Conservation (phyloP, 92 coral and sea anemone genomes). For the Porites lobata region DNA sequence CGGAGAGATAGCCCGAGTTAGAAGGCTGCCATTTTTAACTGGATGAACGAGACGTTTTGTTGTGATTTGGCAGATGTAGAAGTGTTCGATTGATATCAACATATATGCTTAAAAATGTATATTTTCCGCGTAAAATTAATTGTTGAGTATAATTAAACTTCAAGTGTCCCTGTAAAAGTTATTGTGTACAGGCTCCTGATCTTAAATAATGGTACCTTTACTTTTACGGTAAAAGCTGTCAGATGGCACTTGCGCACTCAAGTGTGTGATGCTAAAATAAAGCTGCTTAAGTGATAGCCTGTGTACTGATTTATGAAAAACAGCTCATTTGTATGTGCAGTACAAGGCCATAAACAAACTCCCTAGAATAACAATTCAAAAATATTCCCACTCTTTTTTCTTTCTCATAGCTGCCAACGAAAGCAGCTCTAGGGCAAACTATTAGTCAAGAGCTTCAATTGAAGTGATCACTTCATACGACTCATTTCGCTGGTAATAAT, state of each 20-base stretch:
- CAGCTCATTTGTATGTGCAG: too few species aligned
- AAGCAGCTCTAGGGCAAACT: too few species aligned
- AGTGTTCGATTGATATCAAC: not conserved
- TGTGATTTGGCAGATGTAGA: not conserved
- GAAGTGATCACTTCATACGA: too few species aligned
- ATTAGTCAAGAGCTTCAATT: too few species aligned
- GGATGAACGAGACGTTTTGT: not conserved
- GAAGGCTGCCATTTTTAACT: too few species aligned
- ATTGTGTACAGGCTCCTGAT: not conserved
- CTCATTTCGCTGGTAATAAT: too few species aligned
- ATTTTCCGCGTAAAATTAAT: not conserved
- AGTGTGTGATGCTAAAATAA: conserved; percentile 20
- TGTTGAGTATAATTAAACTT: conserved; percentile 21
- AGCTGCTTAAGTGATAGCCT: not conserved
- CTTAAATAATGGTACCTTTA: not conserved
- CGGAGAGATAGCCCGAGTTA: too few species aligned
- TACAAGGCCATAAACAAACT: too few species aligned
- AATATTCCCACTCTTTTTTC: too few species aligned
- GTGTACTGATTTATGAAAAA: too few species aligned
- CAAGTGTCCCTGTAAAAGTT: conserved; percentile 14
- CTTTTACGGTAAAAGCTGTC: not conserved
- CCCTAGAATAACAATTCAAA: too few species aligned
- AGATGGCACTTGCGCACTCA: not conserved
- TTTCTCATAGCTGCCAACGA: too few species aligned
- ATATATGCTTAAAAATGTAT: not conserved